Base-by-base conservation (phyloP, 2,888 invertebrate species). In the Eupithecia centaureata region DNA sequence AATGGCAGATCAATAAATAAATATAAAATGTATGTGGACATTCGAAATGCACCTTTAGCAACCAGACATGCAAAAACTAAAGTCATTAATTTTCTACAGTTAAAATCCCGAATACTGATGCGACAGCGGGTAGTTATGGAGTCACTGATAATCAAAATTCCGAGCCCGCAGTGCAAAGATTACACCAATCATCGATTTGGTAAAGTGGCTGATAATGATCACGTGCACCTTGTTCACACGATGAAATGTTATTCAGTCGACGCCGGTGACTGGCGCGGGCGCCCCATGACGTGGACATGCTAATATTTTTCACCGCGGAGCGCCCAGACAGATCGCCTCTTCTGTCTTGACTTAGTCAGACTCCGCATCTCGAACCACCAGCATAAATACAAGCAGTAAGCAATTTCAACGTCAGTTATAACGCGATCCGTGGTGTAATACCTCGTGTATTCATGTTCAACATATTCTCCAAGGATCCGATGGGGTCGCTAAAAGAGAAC, bases 331-430 rank as follows among this genome's bases (percentile, higher is more conserved):
- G 77, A 85, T 83, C 82, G 81, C 76, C 81, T 76, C 75, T 74
- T 74, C 78, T 25, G 61, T 47, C 27, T 5, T 18, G 68, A 73
- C 73, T 81, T 82, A 85, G 87, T 90, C 73, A 77, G 74, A 73
- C 78, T 79, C 78, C 79, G 83, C 79, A 81, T 77, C 79, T 83
- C 80, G 74, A 77, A 76, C 83, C 77, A 76, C 83, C 77, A 84
- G 82, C 87, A 86, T 90, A 90, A 86, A 90, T 86, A 89, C 79
- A 87, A 87, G 87, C 79, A 79, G 79, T 78, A 71, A 61, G 70
- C 73, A 70, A 67, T 76, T 67, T 72, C 66, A 66, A 65, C 70
- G 74, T 79, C 85, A 89, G 83, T 88, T 77, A 78, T 72, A 70
- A 58, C 68, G 74, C 63, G 63, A 65, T 42, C 69, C 47, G 47